phyloP scores from a whole-genome alignment of 2,797 vertebrate species.

The Bryconaethiops microstoma region DNA sequence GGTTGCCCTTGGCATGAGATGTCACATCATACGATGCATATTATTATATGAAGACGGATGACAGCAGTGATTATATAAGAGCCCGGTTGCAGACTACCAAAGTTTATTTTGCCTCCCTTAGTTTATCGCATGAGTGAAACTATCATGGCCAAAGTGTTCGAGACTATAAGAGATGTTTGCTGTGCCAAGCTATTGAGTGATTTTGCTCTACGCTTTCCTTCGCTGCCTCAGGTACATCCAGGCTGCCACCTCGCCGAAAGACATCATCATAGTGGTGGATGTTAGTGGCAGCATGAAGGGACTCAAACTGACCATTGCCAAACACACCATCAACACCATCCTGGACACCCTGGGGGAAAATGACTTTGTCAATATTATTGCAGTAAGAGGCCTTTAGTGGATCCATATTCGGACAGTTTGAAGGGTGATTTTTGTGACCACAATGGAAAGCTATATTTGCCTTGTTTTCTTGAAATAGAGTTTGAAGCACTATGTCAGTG shows the following conservation, averaged over 20 bases:
- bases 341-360: conserved; percentile 96
- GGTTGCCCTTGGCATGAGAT: neutral
- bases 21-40: neutral
- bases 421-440: neutral
- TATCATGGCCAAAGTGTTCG: neutral
- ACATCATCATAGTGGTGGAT: conserved; percentile 93
- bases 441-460: neutral
- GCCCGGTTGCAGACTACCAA: neutral
- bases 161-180: neutral
- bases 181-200: neutral
- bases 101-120: conserved; percentile 2
- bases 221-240: conserved; percentile 90
- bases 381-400: conserved; percentile 75
- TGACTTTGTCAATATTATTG: conserved; percentile 97
- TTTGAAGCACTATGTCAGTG: too few relatives aligned
- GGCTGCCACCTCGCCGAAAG: conserved; percentile 95
- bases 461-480: neutral
- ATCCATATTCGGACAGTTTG: neutral
- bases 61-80: conserved; percentile 14
- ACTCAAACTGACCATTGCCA: conserved; percentile 92
- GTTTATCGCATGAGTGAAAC: conserved; percentile 6
- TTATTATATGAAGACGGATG: neutral
- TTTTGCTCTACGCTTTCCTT: conserved; percentile 5
- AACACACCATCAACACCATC: conserved; percentile 94
- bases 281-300: conserved; percentile 98